Evolutionary conservation across 2,888 invertebrate species (phyloP).

Genomic region (Apotomis turbidana): DNA sequence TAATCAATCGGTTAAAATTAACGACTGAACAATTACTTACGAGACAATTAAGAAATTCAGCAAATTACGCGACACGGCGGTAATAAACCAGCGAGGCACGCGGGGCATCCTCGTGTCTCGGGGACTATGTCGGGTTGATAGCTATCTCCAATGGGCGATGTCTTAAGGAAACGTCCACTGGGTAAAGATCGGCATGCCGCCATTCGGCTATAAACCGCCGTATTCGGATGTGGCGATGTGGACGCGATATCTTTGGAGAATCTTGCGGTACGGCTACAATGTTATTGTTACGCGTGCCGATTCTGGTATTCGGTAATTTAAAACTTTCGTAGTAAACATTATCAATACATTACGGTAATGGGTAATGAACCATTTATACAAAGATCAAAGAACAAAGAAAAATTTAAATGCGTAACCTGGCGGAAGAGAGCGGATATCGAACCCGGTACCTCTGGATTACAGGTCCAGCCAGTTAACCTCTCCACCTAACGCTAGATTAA

Average conservation of each 20-base stretch:
- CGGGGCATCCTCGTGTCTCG: constrained; percentile 21
- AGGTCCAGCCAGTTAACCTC: too few species aligned
- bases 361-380: too few species aligned
- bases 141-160: constrained; percentile 42
- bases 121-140: constrained; percentile 34
- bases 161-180: constrained; percentile 38
- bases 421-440: too few species aligned
- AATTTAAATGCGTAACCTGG: too few species aligned
- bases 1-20: constrained; percentile 32
- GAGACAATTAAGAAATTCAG: constrained; percentile 40
- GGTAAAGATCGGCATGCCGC: constrained; percentile 40
- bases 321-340: too few species aligned
- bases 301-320: too few species aligned
- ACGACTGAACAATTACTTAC: constrained; percentile 34
- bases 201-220: constrained; percentile 26
- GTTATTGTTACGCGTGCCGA: not conserved
- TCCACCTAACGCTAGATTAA: too few species aligned
- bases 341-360: too few species aligned
- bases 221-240: constrained; percentile 28
- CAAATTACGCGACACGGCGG: constrained; percentile 37
- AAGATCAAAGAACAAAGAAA: too few species aligned
- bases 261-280: not conserved
- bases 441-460: too few species aligned
- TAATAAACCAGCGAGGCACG: constrained; percentile 36
- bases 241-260: constrained; percentile 25